Percentiles rank a stretch among this genome's conserved stretches.
Evolutionary conservation across 2,888 invertebrate genomes (phyloP).

Genomic region (Hemistola chrysoprasaria): DNA sequence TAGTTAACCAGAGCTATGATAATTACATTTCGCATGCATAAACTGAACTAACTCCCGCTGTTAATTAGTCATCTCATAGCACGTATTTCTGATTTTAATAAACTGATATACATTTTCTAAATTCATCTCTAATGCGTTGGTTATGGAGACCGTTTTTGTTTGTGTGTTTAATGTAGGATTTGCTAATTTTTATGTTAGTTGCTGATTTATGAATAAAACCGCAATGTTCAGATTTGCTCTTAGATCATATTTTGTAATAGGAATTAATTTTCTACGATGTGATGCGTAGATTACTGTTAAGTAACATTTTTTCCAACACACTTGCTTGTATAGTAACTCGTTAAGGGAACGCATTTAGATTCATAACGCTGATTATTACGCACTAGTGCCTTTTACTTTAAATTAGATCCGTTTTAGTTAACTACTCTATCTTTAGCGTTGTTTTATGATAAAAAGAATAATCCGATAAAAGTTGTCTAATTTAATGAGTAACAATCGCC

Average conservation of each 20-base stretch:
- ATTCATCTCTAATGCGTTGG: not conserved
- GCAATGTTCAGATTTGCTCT: conserved; percentile 1
- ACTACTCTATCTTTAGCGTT: no score
- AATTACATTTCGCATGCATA: conserved; percentile 40
- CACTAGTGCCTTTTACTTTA: no score
- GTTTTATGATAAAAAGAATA: no score
- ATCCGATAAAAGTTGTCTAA: no score
- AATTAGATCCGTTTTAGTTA: no score
- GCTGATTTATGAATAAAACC: conserved; percentile 2
- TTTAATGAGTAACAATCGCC: no score
- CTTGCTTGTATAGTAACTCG: no score
- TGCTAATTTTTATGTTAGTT: conserved; percentile 4
- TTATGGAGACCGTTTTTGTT: not conserved
- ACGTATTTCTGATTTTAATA: conserved; percentile 38
- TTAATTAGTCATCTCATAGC: conserved; percentile 47
- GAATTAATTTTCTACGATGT: no score
- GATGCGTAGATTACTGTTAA: no score
- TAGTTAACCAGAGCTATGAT: conserved; percentile 31
- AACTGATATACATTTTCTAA: conserved; percentile 7
- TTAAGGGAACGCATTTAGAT: no score
- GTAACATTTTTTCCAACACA: no score
- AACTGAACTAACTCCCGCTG: conserved; percentile 37
- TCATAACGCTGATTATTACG: no score
- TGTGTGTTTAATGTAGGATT: not conserved
- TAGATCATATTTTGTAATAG: not conserved